phyloP scores from a whole-genome alignment of 2,113 vertebrate species.

The Australoheros scitulus region DNA sequence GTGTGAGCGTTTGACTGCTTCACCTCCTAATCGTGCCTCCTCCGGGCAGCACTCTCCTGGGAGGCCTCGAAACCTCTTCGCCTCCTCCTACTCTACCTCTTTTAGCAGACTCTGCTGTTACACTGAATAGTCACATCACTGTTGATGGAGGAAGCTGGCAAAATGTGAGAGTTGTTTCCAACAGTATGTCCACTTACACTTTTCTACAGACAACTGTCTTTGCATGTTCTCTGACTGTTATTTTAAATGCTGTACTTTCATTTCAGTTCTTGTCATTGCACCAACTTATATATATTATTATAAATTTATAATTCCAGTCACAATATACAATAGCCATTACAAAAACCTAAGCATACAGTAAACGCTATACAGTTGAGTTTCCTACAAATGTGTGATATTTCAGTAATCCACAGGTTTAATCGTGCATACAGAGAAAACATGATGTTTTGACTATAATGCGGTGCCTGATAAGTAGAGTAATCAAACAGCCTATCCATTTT shows the following conservation, averaged over 20 bases:
- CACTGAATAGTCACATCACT: conserved; percentile 34
- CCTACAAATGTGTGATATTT: background rate
- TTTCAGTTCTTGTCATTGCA: background rate
- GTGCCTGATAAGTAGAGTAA: background rate
- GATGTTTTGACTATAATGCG: background rate
- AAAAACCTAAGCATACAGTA: background rate
- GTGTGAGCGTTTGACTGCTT: conserved; percentile 82
- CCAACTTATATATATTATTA: no score
- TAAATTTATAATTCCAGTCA: background rate
- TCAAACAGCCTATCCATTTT: background rate
- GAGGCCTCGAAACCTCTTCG: conserved; percentile 68
- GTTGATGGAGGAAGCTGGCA: conserved; percentile 20
- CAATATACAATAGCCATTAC: background rate
- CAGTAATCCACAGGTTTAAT: background rate
- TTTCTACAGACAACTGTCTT: background rate
- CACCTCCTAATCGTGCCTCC: conserved; percentile 86
- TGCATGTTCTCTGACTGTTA: background rate
- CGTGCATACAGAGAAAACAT: background rate
- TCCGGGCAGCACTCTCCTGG: conserved; percentile 80
- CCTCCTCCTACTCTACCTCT: conserved; percentile 42
- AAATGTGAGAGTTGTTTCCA: conserved; percentile 15
- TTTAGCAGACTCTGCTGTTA: conserved; percentile 42
- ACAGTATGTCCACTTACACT: conserved; percentile 3
- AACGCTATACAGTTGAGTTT: background rate
- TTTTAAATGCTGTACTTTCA: background rate